Base-by-base conservation (phyloP, 1,140 invertebrate genomes). In the Batillaria attramentaria region DNA sequence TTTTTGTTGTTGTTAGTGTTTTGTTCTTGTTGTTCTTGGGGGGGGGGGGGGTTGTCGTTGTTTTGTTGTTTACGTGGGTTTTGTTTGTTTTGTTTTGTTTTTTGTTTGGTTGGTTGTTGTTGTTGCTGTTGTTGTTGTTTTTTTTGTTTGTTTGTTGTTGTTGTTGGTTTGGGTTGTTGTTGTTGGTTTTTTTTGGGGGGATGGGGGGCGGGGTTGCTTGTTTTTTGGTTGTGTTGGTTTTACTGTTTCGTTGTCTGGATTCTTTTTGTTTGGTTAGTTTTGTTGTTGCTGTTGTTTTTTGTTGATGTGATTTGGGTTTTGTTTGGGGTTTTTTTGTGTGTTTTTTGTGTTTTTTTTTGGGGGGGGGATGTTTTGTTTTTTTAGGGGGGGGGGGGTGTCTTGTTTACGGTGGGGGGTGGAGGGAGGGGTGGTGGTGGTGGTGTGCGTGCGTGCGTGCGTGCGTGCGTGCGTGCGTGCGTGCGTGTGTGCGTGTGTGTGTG, bases 401-500 rank as follows among this genome's bases (percentile, higher is more conserved):
- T n/a, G n/a, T n/a, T n/a, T n/a, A n/a, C n/a, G n/a, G n/a, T n/a
- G n/a, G n/a, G n/a, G n/a, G 16, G 33, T 31, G 8, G 16, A 35
- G 16, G 33, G 16, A 8, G 13, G 62, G 33, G 16, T 16, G 16
- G 33, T 5, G 16, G n/a, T 31, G n/a, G 28, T 31, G 4, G 16
- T 66, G 62, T 66, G 31, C 39, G 62, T 35, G 31, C 5, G 16
- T 35, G 62, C n/a, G n/a, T 66, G 62, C 39, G 24, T 20, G 62
- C 39, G 62, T 35, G 62, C 39, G 62, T 35, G 62, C 39, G 62
- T 35, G 62, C 39, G 62, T 35, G 62, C 39, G 62, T 35, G 62
- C 39, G 62, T 35, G 62, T 66, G 62, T 35, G 62, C 39, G 62
- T 66, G 62, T 66, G 62, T 62, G 57, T 62, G 57, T 62, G 13